These are phyloP conservation scores for Tricholauxania praeusta DNA, from an alignment of 2,888 invertebrate species.

Conservation along the genomic window DNA sequence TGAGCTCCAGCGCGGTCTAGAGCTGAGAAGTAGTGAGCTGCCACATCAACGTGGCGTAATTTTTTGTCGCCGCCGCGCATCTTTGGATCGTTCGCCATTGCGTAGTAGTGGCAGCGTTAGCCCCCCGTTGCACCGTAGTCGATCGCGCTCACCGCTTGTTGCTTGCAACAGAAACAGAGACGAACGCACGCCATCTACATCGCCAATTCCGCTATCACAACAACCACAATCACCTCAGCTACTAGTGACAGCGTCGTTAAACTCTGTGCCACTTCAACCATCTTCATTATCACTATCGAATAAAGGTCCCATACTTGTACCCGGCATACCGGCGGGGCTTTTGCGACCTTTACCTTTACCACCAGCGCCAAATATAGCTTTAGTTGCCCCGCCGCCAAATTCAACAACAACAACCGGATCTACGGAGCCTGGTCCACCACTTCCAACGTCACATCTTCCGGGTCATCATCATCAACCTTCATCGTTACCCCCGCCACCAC, in stretches of 20 bases:
- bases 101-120: slow-evolving; percentile 52
- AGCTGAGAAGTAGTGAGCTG: slow-evolving; percentile 50
- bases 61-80: slow-evolving; percentile 57
- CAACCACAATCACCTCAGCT: slow-evolving; percentile 27
- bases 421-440: slow-evolving; percentile 33
- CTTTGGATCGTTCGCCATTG: slow-evolving; percentile 51
- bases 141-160: slow-evolving; percentile 40
- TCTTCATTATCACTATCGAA: slow-evolving; percentile 38
- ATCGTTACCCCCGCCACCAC: slow-evolving; percentile 37
- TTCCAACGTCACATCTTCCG: slow-evolving; percentile 19
- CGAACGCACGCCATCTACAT: slow-evolving; percentile 41
- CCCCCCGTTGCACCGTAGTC: slow-evolving; percentile 46
- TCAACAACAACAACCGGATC: slow-evolving; percentile 44
- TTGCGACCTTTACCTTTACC: slow-evolving; percentile 66
- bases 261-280: slow-evolving; percentile 18
- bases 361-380: slow-evolving; percentile 51
- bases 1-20: slow-evolving; percentile 44
- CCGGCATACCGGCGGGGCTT: slow-evolving; percentile 60
- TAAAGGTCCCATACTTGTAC: slow-evolving; percentile 54
- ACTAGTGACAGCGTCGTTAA: no score
- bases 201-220: slow-evolving; percentile 46
- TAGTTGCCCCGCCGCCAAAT: slow-evolving; percentile 39
- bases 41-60: slow-evolving; percentile 52
- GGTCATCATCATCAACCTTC: neutral
- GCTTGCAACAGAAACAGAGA: slow-evolving; percentile 25